These are phyloP conservation scores for Gephyroberyx darwinii DNA, from an alignment of 2,797 vertebrate genomes.

Conservation along the genomic window DNA sequence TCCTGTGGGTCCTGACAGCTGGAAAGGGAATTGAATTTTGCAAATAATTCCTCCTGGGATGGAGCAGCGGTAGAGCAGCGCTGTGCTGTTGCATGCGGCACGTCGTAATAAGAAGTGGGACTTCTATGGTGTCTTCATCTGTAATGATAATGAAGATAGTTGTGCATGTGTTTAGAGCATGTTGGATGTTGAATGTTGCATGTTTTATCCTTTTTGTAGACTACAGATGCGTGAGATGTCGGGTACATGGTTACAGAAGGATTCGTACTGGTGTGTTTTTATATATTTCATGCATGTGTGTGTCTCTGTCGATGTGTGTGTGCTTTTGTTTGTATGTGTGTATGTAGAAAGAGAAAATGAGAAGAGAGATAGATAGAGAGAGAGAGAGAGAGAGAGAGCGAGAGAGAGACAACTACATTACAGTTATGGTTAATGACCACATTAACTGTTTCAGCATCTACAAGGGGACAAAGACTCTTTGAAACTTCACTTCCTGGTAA, in stretches of 20 bases:
- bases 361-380: not conserved
- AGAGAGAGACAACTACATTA: no score
- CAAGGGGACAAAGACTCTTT: no score
- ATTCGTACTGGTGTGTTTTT: not conserved
- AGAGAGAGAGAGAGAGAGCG: no score
- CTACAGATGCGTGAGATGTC: conserved; percentile 40
- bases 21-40: no score
- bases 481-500: conserved; percentile 14
- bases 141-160: not conserved
- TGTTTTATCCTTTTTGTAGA: conserved; percentile 64
- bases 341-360: not conserved
- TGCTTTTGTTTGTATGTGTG: not conserved
- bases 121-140: not conserved
- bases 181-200: conserved; percentile 54
- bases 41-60: no score
- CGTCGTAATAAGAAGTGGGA: not conserved
- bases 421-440: not conserved
- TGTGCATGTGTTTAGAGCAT: conserved; percentile 53
- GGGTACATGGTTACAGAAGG: fast-evolving
- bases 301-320: not conserved
- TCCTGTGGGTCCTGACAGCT: not conserved
- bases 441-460: conserved; percentile 34
- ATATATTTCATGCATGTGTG: conserved; percentile 7
- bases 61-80: no score
- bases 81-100: no score